Base-by-base conservation (phyloP, 2,888 invertebrate genomes). In the Erynnis tages region DNA sequence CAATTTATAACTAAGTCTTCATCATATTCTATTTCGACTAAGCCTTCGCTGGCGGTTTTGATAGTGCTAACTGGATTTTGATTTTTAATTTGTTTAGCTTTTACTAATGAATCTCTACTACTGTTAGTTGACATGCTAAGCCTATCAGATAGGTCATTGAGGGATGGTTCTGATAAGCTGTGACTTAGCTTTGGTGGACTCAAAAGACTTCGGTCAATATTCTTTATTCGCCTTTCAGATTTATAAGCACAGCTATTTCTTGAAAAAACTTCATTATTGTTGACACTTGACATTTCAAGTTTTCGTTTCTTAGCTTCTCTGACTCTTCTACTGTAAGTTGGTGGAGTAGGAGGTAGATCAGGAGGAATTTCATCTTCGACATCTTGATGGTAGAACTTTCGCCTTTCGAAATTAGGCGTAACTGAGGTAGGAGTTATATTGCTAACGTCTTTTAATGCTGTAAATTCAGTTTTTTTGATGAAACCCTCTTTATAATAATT, bases 401-500 rank as follows among this genome's bases (percentile, higher is more conserved):
- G 71, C 38, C 79, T 77, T 5, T 86, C 86, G 34, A 73, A 69
- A 11, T 68, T 79, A 3, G 90, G 85, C 1, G 86, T 88, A 0
- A 67, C 71, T 10, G 84, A 76, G 11, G 79, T 91, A 0, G 92
- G 91, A 2, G 92, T 92, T n/a, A 92, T 82, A 63, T 92, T 92
- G 64, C 92, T 92, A 5, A 92, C 91, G 67, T 92, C 92, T 72
- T 91, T 89, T 0, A 92, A 73, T 6, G 87, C 88, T 47, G 79
- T 63, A 1, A 75, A 85, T 59, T 91, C 91, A 16, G 83, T 68
- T 71, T 91, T 92, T 53, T 91, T 91, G 1, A 81, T 63, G 16
- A 91, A 91, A 2, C 91, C 91, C 59, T 92, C 91, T 66, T 90
- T 91, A 57, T 84, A 92, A 61, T 91, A 91, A 62, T 92, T 92